phyloP scores from a whole-genome alignment of 2,113 vertebrate genomes.

The Hippocampus comes region DNA sequence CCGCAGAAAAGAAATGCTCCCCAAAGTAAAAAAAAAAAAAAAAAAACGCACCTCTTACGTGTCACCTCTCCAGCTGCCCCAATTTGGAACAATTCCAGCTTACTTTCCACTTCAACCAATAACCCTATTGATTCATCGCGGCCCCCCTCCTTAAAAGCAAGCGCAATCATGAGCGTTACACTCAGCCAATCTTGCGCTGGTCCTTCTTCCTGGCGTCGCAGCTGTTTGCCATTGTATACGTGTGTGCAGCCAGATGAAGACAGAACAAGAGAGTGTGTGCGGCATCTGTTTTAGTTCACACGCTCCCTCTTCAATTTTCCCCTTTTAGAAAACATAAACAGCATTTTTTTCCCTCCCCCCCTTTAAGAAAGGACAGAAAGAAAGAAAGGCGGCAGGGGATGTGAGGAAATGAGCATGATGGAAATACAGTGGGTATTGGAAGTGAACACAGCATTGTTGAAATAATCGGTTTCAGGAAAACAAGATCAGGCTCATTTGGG shows the following conservation, averaged over 20 bases:
- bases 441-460: neutral
- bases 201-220: conserved; percentile 43
- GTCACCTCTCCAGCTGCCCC: neutral
- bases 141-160: neutral
- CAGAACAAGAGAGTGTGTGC: conserved; percentile 40
- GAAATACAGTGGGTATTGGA: neutral
- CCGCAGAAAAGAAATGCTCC: no score
- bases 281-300: conserved; percentile 70
- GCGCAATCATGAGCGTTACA: neutral
- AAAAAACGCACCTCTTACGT: neutral
- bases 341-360: conserved; percentile 16
- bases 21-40: no score
- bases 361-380: neutral
- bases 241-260: conserved; percentile 22
- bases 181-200: conserved; percentile 4
- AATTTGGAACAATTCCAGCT: neutral
- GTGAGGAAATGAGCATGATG: conserved; percentile 12
- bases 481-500: neutral
- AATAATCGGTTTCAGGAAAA: neutral
- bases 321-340: conserved; percentile 67
- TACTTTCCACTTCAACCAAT: neutral
- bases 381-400: conserved; percentile 16
- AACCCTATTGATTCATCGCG: neutral
- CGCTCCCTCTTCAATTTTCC: conserved; percentile 59
- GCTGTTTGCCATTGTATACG: conserved; percentile 60